Base-by-base conservation (phyloP, 2,113 vertebrate species). In the Brienomyrus longianalis region DNA sequence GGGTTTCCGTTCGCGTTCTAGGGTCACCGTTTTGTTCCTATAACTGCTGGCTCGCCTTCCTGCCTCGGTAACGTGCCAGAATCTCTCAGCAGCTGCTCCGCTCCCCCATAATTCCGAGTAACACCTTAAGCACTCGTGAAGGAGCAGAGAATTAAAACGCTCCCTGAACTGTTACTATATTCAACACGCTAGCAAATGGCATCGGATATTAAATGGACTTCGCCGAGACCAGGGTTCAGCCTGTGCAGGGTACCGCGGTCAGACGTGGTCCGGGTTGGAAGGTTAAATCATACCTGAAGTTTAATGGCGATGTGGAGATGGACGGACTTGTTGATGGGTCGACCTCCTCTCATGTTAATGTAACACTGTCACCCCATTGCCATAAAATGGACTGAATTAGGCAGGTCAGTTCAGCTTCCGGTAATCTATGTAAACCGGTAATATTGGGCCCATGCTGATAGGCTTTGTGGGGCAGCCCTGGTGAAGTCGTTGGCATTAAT, bases 201-300 rank as follows among this genome's bases (percentile, higher is more conserved):
- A 95, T 95, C 91, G 94, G 93, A 94, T 94, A 94, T 95, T 94
- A 94, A 95, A 94, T 92, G 48, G 21, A 66, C 90, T 74, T 91
- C 92, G 93, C 94, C 93, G 93, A 93, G 92, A 59, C 54, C n/a
- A 1, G 62, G n/a, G 21, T 59, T 23, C 93, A 15, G 3, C 66
- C 27, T 17, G 17, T 83, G 43, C 35, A 43, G 23, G 47, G 17
- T 83, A 83, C 9, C 3, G 11, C 8, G 10, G 66, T 11, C 31
- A 83, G 2, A 47, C 10, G 8, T 45, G 31, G 5, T 43, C 31
- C 1, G 0, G 17, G 5, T 52, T 52, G 51, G 51, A 52, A 52
- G 51, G 51, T 52, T 19, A 52, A 19, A 52, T 52, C 15, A 19
- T 52, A 17, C 51, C 51, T 52, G 51, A 19, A 5, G 15, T 17